A percentile compares a stretch with the other conserved stretches of the same genome.
Conservation (phyloP, 1,140 invertebrate species). For the Megalopta genalis region DNA sequence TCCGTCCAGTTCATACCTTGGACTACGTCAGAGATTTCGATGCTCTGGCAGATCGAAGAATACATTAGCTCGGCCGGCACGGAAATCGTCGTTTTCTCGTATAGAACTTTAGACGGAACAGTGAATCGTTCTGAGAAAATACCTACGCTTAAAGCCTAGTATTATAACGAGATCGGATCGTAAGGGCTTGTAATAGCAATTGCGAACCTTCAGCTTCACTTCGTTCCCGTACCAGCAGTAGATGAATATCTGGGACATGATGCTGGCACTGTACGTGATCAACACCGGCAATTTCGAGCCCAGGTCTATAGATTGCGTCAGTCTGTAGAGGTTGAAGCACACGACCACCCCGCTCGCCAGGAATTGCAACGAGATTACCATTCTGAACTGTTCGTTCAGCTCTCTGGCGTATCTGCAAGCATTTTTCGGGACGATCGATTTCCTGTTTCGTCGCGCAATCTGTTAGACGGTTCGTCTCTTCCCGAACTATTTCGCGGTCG, state of each 20-base stretch:
- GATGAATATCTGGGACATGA: constrained; percentile 73
- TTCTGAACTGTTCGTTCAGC: constrained; percentile 48
- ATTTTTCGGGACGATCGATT: background rate
- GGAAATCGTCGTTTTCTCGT: too few species aligned
- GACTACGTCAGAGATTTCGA: constrained; percentile 19
- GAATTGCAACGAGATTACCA: constrained; percentile 57
- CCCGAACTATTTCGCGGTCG: too few species aligned
- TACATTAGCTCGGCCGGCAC: background rate
- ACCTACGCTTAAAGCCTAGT: too few species aligned
- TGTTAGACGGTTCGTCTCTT: too few species aligned
- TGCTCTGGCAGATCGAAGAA: constrained; percentile 30
- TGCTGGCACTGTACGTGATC: constrained; percentile 47
- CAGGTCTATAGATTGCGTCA: constrained; percentile 61
- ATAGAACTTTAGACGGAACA: too few species aligned
- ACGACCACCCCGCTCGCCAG: constrained; percentile 40
- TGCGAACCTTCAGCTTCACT: constrained; percentile 67
- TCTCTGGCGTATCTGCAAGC: constrained; percentile 35
- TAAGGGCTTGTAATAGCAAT: background rate
- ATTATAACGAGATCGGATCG: background rate
- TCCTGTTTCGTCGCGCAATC: background rate
- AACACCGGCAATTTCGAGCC: constrained; percentile 62
- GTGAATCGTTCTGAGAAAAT: too few species aligned
- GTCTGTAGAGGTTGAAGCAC: constrained; percentile 49
- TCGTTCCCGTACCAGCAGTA: constrained; percentile 82
- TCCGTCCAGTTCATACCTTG: constrained; percentile 32